Percentiles rank a stretch among this genome's conserved stretches.
Conservation (phyloP, 2,797 vertebrate species). For the Chromis chromis region DNA sequence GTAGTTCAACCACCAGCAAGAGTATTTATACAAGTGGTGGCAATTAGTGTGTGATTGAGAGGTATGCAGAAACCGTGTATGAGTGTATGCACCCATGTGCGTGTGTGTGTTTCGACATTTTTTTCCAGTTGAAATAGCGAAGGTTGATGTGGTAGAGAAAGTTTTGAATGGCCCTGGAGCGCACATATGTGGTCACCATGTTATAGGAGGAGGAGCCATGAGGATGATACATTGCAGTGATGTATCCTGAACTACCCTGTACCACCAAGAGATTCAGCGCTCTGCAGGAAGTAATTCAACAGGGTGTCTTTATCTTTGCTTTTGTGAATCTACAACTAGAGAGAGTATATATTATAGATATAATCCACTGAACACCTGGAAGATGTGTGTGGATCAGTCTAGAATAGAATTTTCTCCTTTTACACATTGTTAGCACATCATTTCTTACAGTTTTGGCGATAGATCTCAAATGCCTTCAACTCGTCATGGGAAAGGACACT, state of each 20-base stretch:
- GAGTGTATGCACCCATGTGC: not conserved
- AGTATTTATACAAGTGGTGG: constrained; percentile 75
- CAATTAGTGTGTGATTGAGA: constrained; percentile 68
- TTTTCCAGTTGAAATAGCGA: constrained; percentile 24
- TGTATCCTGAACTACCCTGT: not conserved
- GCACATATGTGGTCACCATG: not conserved
- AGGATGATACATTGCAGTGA: not conserved
- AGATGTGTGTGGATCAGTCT: not conserved
- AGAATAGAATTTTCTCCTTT: not conserved
- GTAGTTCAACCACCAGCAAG: constrained; percentile 52
- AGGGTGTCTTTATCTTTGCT: not conserved
- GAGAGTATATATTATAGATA: too few species aligned
- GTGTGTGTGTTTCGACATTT: constrained; percentile 13
- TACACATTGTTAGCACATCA: too few species aligned
- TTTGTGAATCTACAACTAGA: not conserved
- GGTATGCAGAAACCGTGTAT: constrained; percentile 43
- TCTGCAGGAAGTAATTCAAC: not conserved
- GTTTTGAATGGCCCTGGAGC: constrained; percentile 18
- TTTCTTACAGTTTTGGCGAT: too few species aligned
- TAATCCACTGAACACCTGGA: not conserved
- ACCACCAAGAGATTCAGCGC: not conserved
- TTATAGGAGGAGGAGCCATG: constrained; percentile 3
- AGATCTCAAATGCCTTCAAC: too few species aligned
- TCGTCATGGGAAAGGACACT: too few species aligned
- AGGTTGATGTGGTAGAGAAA: constrained; percentile 10